Base-by-base conservation (phyloP, 2,113 vertebrate genomes). In the Verasper variegatus region DNA sequence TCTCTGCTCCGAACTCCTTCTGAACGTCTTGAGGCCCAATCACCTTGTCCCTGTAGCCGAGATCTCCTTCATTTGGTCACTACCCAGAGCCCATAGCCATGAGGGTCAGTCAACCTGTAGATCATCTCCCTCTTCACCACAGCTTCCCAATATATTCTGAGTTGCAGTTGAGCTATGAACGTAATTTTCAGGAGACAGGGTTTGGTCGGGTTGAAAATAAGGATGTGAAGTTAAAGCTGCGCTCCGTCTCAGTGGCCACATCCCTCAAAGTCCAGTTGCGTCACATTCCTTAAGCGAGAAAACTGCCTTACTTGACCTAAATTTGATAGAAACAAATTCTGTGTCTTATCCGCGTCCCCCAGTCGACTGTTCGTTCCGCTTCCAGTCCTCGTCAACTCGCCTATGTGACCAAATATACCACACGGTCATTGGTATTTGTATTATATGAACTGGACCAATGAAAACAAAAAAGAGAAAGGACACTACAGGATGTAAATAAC, bases 401-500 rank as follows among this genome's bases (percentile, higher is more conserved):
- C 27, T 11, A 35, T 23, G 21, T 62, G 66, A 68, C 76, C 81
- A 70, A 73, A 84, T 51, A 47, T 12, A 56, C 27, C 37, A 24
- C 8, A 1, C 21, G 45, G n/a, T 70, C 21, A 3, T 27, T 20
- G 23, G 35, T 65, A 17, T 40, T 49, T 37, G 47, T 59, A 72
- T 37, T 69, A 5, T 54, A 74, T 37, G 10, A 72, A 42, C 24
- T 47, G 58, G 74, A 76, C 15, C 71, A 61, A 69, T 71, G 21
- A 52, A 47, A 31, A 31, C 31, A 31, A 6, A 7, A 31, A 31
- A 31, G 27, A 45, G 58, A 49, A 42, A 40, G 56, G 56, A 5
- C 5, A 12, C 54, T 67, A 21, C 45, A 45, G 56, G 68, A 65
- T 81, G 75, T 89, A 74, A 84, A 83, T 77, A 79, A 61, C 64